Conservation (phyloP, 2,888 invertebrate genomes). For the Acronicta aceris region DNA sequence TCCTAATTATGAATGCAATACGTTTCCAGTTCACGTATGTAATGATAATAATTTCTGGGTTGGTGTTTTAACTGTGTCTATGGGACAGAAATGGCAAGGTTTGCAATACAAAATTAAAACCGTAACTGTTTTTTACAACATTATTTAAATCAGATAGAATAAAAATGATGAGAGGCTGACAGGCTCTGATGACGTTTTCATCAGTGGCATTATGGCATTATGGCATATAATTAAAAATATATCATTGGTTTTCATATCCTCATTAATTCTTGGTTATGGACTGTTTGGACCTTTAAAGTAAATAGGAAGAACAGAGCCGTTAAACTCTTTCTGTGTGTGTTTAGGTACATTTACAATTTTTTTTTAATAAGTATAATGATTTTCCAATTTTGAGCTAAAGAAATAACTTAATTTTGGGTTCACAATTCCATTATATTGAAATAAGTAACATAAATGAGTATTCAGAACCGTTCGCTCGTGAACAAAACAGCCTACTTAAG, state of each 20-base stretch:
- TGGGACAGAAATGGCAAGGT: too few species aligned
- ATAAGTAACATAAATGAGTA: not conserved
- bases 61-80: too few species aligned
- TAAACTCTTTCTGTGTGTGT: constrained; percentile 27
- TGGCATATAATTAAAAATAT: too few species aligned
- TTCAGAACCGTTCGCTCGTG: constrained; percentile 16
- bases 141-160: too few species aligned
- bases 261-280: constrained; percentile 26
- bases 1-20: constrained; percentile 9
- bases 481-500: constrained; percentile 16
- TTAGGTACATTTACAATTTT: constrained; percentile 9
- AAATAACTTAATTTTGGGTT: too few species aligned
- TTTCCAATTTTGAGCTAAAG: too few species aligned
- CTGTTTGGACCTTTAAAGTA: constrained; percentile 29
- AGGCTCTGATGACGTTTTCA: constrained; percentile 14
- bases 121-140: too few species aligned
- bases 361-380: too few species aligned
- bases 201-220: too few species aligned
- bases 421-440: not conserved
- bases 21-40: constrained; percentile 8
- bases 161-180: constrained; percentile 10
- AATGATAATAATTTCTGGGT: not conserved
- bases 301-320: constrained; percentile 21
- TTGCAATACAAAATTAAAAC: too few species aligned
- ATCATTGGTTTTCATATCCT: constrained; percentile 29